phyloP scores from a whole-genome alignment of 64 coral and sea anemone species.

The Pocillopora verrucosa region DNA sequence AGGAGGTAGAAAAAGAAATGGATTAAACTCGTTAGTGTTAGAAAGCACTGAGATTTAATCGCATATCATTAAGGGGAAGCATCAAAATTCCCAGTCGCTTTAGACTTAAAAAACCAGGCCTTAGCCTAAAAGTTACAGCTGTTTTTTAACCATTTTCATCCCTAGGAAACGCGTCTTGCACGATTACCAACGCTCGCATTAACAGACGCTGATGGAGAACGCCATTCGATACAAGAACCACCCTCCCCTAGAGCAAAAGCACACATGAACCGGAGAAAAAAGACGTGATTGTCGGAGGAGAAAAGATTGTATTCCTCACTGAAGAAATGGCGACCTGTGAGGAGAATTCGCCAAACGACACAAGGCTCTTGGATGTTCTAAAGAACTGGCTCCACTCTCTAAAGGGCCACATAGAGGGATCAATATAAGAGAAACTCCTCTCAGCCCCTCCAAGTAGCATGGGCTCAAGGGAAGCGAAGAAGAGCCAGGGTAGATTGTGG shows the following conservation, averaged over 20 bases:
- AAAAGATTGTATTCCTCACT: slow-evolving; percentile 83
- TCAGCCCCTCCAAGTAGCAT: slow-evolving; percentile 74
- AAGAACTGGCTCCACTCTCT: neutral
- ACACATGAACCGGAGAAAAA: neutral
- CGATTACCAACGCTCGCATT: slow-evolving; percentile 3
- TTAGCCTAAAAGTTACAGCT: no score
- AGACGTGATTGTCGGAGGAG: slow-evolving; percentile 9
- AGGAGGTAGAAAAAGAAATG: no score
- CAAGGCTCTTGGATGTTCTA: slow-evolving; percentile 55
- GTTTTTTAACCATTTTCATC: neutral
- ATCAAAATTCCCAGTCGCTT: no score
- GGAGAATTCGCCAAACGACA: slow-evolving; percentile 86
- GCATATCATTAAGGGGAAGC: no score
- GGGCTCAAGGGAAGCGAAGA: slow-evolving; percentile 46
- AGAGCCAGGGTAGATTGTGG: slow-evolving; percentile 41
- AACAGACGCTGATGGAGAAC: slow-evolving; percentile 5
- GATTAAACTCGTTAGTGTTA: no score
- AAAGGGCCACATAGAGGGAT: neutral
- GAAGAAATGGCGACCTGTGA: slow-evolving; percentile 80
- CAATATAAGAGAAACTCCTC: slow-evolving; percentile 58
- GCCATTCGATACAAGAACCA: neutral
- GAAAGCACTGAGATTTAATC: no score
- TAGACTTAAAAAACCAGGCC: no score
- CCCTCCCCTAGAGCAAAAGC: neutral
- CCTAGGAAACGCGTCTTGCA: neutral